Conservation (phyloP, 2,113 vertebrate genomes). For the Lontra canadensis region DNA sequence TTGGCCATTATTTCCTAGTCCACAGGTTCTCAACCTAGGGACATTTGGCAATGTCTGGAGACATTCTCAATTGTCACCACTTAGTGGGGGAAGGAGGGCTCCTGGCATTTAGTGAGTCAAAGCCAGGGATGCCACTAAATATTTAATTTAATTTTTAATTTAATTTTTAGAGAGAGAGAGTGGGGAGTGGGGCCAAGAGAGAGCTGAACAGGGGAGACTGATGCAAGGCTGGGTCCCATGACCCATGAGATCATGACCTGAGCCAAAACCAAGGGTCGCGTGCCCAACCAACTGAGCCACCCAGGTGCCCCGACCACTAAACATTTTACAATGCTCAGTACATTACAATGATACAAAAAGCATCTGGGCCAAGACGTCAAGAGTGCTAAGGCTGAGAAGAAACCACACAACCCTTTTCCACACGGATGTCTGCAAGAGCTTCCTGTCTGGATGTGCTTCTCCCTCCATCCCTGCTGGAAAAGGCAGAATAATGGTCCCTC, state of each 20-base stretch:
- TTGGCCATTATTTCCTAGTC: too few relatives aligned
- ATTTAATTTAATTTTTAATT: background rate
- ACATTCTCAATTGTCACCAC: background rate
- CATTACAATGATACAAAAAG: too few relatives aligned
- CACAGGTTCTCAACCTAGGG: background rate
- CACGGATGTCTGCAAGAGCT: background rate
- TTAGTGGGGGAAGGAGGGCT: too few relatives aligned
- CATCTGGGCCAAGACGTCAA: background rate
- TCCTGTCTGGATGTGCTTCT: accelerated
- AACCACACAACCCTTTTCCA: background rate
- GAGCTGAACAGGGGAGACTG: background rate
- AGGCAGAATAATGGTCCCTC: background rate
- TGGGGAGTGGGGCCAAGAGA: background rate
- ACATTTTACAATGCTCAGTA: accelerated
- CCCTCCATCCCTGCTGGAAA: accelerated
- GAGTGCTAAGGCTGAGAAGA: background rate
- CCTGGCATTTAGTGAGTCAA: background rate
- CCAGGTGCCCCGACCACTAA: background rate
- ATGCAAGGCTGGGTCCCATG: background rate
- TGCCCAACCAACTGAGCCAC: background rate
- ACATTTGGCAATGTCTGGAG: background rate
- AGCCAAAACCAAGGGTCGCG: background rate
- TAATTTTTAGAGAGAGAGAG: background rate
- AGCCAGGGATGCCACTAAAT: background rate
- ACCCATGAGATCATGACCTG: background rate